These are phyloP conservation scores for Macrocentrus cingulum DNA, from an alignment of 1,140 invertebrate genomes.

Conservation along the genomic window DNA sequence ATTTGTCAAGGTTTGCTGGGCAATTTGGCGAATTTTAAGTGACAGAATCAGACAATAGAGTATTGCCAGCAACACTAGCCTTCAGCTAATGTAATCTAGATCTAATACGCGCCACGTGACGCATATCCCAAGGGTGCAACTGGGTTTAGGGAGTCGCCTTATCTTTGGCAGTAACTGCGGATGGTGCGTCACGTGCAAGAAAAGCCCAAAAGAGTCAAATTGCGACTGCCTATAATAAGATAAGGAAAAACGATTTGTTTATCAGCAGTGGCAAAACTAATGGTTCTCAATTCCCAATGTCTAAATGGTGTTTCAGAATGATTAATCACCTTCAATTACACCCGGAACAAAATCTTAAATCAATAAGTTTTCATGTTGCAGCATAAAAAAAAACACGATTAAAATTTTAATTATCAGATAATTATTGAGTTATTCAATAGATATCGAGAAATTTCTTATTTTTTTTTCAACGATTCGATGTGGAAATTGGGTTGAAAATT, in stretches of 20 bases:
- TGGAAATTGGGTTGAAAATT: slow-evolving; percentile 15
- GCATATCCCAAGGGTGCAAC: slow-evolving; percentile 30
- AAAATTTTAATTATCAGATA: slow-evolving; percentile 19
- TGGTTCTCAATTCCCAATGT: slow-evolving; percentile 20
- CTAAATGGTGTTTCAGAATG: not conserved
- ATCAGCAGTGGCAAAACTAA: slow-evolving; percentile 17
- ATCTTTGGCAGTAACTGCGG: slow-evolving; percentile 21
- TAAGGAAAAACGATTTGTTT: slow-evolving; percentile 26
- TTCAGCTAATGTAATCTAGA: slow-evolving; percentile 38
- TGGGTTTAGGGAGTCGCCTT: slow-evolving; percentile 27
- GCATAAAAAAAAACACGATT: slow-evolving; percentile 12
- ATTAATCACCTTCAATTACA: not conserved
- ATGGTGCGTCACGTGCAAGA: not conserved
- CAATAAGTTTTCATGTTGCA: too few species aligned
- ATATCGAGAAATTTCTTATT: not conserved
- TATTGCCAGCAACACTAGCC: not conserved
- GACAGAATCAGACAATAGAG: not conserved
- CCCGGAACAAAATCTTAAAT: slow-evolving; percentile 31
- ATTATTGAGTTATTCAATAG: slow-evolving; percentile 14
- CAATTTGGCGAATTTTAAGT: too few species aligned
- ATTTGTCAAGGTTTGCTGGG: too few species aligned
- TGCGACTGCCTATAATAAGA: slow-evolving; percentile 33
- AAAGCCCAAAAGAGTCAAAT: slow-evolving; percentile 13
- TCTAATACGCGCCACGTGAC: slow-evolving; percentile 47
- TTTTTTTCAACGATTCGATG: not conserved